Conservation (phyloP, 2,797 vertebrate genomes). For the Simalia tracyae region DNA sequence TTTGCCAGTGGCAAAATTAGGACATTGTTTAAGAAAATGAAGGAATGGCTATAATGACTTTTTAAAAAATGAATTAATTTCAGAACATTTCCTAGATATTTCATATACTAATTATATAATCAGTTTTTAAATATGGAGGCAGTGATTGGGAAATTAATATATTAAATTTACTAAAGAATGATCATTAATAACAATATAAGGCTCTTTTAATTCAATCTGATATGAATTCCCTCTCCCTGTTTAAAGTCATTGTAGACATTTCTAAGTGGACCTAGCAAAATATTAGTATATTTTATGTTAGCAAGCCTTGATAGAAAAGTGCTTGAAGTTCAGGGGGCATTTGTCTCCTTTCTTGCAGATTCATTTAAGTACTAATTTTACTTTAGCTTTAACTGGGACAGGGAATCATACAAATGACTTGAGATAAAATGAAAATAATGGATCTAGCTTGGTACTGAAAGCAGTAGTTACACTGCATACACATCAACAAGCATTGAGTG, state of each 20-base stretch:
- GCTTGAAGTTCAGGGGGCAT: constrained; percentile 88
- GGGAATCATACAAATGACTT: constrained; percentile 84
- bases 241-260: constrained; percentile 67
- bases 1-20: constrained; percentile 52
- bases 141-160: not conserved
- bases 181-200: not conserved
- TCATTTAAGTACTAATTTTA: constrained; percentile 80
- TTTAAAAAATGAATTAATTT: constrained; percentile 19
- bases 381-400: constrained; percentile 80
- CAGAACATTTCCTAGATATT: constrained; percentile 66
- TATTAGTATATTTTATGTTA: constrained; percentile 73
- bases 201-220: constrained; percentile 40
- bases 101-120: constrained; percentile 64
- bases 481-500: constrained; percentile 89
- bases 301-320: constrained; percentile 77
- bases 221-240: constrained; percentile 63
- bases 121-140: not conserved
- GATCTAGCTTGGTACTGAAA: constrained; percentile 79
- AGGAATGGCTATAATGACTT: constrained; percentile 48
- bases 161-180: not conserved
- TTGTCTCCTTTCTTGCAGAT: constrained; percentile 77
- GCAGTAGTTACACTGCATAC: constrained; percentile 82
- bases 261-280: constrained; percentile 72
- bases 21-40: constrained; percentile 57
- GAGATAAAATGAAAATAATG: constrained; percentile 86